Base-by-base conservation (phyloP, 2,113 vertebrate genomes). In the Chunga burmeisteri region DNA sequence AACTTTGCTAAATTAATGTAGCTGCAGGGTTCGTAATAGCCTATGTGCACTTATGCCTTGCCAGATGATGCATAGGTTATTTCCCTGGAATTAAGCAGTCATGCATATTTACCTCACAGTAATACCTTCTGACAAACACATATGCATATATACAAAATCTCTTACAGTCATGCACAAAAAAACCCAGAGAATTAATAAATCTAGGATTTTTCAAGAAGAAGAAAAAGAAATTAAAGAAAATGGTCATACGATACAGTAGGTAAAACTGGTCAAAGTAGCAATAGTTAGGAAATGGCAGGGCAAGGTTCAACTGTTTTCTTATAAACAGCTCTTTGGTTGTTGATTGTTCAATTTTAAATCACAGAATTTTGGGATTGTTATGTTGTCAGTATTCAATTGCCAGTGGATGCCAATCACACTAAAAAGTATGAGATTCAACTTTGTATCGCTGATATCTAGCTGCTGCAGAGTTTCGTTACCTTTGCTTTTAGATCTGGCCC, bases 41-140 rank as follows among this genome's bases (percentile, higher is more conserved):
- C 66, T 94, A 5, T 75, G 68, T 90, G 29, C 32, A 66, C 47
- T 85, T 96, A 88, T n/a, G 26, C 13, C 72, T 63, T 67, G 25
- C 27, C 40, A 90, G 63, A 95, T 93, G 80, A 86, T 71, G 67
- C 89, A 83, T 84, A 97, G 91, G 67, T 95, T 97, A 88, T 12
- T 96, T 89, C 49, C 22, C 63, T 91, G 73, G 72, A 97, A 97
- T 96, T 88, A 88, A 92, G 91, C 94, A 96, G 72, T 68, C 66
- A 79, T 74, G 83, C 36, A 0, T 89, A 92, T 96, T 90, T 87
- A 95, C 50, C 66, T 94, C 89, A 72, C 16, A 49, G 68, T 91
- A 90, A 88, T 94, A 92, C 88, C 62, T 85, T 85, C 72, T 85
- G 90, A 86, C 65, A 96, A 53, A 79, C 46, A 86, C 16, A 59